Base-by-base conservation (phyloP, 2,888 invertebrate genomes). In the Eledone cirrhosa region DNA sequence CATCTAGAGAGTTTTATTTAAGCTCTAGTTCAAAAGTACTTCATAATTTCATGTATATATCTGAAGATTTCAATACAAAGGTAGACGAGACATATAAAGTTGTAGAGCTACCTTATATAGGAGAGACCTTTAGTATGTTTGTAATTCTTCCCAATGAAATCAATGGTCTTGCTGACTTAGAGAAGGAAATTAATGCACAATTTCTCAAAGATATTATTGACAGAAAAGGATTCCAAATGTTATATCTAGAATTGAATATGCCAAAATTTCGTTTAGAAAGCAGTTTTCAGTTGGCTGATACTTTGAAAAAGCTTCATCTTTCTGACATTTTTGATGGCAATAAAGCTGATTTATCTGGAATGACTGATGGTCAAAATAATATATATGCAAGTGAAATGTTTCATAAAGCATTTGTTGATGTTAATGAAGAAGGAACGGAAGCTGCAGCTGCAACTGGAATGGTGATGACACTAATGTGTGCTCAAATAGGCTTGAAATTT, bases 31-130 rank as follows among this genome's bases (percentile, higher is more conserved):
- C 81, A 7, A 27, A 77, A 22, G 77, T 81, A 1, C 29, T 78
- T 0, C 92, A 93, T 0, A 94, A 93, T 85, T 97, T 97, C 95
- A 93, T 93, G 84, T 92, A 93, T 19, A 93, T 92, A 2, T 92
- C 93, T 48, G 93, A 93, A 81, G 94, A 94, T 87, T 94, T 93
- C 84, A 94, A 92, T 82, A 91, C 80, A 74, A 84, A 81, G 8
- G 72, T 79, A 1, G 81, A 80, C 76, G 93, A 93, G 78, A 92
- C 94, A 3, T 93, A 95, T 79, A 95, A 96, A 89, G 92, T 94
- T 8, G 88, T 97, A 77, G 94, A 94, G 88, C 86, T 97, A 88
- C 93, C 94, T 7, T 97, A 96, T 86, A 91, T 80, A 1, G 84
- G 84, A 13, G 80, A 77, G 7, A 84, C 86, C 22, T 77, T 87